A percentile compares a stretch with the other conserved stretches of the same genome.
These are phyloP conservation scores for Calephelis nemesis DNA, from an alignment of 1,140 invertebrate genomes.

Conservation along the genomic window DNA sequence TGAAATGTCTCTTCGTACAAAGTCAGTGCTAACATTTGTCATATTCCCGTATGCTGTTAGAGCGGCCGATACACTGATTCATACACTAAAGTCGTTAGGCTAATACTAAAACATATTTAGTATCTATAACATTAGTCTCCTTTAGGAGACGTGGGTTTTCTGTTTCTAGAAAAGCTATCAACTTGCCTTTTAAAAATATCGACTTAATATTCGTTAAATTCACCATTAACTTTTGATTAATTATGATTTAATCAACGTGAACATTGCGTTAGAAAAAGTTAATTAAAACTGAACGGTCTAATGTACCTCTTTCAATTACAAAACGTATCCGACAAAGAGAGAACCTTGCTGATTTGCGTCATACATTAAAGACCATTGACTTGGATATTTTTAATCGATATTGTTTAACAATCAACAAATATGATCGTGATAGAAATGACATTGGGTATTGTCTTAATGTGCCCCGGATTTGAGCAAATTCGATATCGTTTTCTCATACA, in stretches of 20 bases:
- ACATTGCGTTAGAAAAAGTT: conserved; percentile 9
- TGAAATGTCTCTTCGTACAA: too few relatives aligned
- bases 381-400: conserved; percentile 50
- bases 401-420: conserved; percentile 43
- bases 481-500: conserved; percentile 24
- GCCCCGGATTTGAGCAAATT: conserved; percentile 61
- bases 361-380: conserved; percentile 34
- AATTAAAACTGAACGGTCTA: conserved; percentile 21
- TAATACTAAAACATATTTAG: too few relatives aligned
- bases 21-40: too few relatives aligned
- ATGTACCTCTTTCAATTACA: conserved; percentile 36
- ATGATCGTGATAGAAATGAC: conserved; percentile 58
- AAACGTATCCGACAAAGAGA: conserved; percentile 20
- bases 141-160: too few relatives aligned
- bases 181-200: too few relatives aligned
- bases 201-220: too few relatives aligned
- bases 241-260: background rate
- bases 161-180: too few relatives aligned
- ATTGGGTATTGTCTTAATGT: conserved; percentile 62
- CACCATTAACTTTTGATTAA: too few relatives aligned
- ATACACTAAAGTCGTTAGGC: too few relatives aligned
- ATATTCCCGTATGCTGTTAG: too few relatives aligned
- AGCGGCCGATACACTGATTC: too few relatives aligned
- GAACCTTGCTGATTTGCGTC: conserved; percentile 38
- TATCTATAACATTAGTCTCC: too few relatives aligned